These are phyloP conservation scores for Phylloscopus trochilus DNA, from an alignment of 2,113 vertebrate genomes.

Conservation along the genomic window DNA sequence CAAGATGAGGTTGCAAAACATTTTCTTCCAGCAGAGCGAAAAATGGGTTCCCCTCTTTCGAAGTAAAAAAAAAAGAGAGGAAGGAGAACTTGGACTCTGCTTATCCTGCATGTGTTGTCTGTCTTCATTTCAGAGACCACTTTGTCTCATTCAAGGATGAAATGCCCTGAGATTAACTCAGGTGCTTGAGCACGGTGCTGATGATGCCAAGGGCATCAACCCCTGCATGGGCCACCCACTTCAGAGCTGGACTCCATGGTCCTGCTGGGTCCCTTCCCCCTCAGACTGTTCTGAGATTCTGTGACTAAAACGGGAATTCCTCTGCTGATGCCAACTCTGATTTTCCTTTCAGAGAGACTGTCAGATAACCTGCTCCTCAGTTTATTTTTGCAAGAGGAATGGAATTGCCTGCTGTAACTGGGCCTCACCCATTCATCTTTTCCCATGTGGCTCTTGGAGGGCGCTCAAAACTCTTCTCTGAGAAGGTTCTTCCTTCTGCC, in stretches of 20 bases:
- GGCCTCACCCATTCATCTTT: neutral
- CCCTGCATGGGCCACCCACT: neutral
- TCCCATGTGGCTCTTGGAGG: neutral
- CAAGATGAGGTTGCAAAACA: constrained; percentile 43
- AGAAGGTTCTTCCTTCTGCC: neutral
- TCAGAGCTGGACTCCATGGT: accelerated
- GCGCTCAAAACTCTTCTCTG: neutral
- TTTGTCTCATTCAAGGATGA: neutral
- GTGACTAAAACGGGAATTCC: neutral
- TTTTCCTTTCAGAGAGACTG: neutral
- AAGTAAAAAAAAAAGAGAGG: neutral
- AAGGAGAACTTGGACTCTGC: neutral
- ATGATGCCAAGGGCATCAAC: too few relatives aligned
- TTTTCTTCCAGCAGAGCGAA: neutral
- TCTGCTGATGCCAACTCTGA: neutral
- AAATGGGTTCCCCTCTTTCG: neutral
- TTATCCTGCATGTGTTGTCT: neutral
- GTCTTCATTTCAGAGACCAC: neutral
- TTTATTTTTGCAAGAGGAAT: neutral
- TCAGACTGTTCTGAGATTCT: neutral
- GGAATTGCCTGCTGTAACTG: neutral
- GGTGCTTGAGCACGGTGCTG: too few relatives aligned
- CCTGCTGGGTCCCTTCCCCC: neutral
- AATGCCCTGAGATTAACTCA: neutral
- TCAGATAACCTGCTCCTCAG: neutral